Base-by-base conservation (phyloP, 1,140 invertebrate species). In the Drosophila kohkoa region DNA sequence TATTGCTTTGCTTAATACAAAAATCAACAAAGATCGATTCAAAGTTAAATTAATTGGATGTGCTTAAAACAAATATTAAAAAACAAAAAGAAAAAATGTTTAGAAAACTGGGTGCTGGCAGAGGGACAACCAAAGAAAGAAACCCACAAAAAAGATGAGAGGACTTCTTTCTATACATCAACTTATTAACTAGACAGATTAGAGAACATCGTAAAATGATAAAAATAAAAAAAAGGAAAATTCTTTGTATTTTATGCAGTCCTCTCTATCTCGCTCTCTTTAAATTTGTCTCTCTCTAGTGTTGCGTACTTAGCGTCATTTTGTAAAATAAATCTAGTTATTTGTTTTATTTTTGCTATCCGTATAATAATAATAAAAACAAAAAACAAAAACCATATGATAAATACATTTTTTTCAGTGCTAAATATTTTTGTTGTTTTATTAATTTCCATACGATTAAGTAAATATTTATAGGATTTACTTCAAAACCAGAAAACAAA, bases 311-410 rank as follows among this genome's bases (percentile, higher is more conserved):
- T 43, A 43, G 5, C 20, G 46, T 16, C 20, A 59, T 59, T 59
- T 46, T 59, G 41, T 41, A 54, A 35, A 63, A 45, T 10, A 25
- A 73, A 67, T 10, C 46, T n/a, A 65, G 20, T 49, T 65, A 15
- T 43, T 51, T 48, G 57, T 68, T 54, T 79, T 79, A 76, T 76
- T 82, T 75, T 72, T 72, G 63, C 60, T 80, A 85, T 58, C 35
- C 60, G 68, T 48, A 62, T 52, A 54, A 52, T n/a, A 74, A 51
- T 13, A n/a, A 38, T 38, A 38, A 38, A 3, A 38, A 49, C 2
- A 49, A 25, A 28, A 10, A 25, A 49, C 5, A 3, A 7, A 30
- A 28, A 43, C 43, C 20, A 32, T 35, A 46, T 51, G 49, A 77
- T 11, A 52, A 54, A 51, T 30, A 63, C 52, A 57, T 11, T 62